Evolutionary conservation across 2,113 vertebrate genomes (phyloP).

Genomic region (Sturnus vulgaris): DNA sequence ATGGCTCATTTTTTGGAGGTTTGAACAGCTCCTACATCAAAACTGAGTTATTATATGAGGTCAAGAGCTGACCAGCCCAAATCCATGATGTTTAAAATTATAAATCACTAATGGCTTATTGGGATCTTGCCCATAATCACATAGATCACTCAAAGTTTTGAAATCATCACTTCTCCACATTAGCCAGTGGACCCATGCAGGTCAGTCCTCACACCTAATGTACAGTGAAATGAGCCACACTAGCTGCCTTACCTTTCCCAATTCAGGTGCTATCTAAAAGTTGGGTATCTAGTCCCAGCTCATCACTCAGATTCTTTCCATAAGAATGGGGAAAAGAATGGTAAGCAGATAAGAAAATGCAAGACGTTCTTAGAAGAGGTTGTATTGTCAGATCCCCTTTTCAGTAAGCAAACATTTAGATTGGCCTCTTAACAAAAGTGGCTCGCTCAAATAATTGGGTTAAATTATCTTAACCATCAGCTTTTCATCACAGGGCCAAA

Average conservation of each 20-base stretch:
- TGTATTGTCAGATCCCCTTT: background rate
- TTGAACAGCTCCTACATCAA: background rate
- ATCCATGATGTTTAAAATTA: background rate
- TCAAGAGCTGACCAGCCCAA: background rate
- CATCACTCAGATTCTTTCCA: background rate
- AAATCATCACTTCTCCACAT: background rate
- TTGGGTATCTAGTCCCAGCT: background rate
- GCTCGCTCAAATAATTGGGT: background rate
- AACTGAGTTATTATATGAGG: background rate
- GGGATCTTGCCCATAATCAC: background rate
- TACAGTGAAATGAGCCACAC: background rate
- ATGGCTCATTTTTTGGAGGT: background rate
- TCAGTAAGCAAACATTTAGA: background rate
- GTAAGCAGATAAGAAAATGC: background rate
- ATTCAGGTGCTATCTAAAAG: background rate
- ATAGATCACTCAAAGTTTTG: background rate
- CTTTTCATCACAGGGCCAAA: background rate
- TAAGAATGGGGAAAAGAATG: background rate
- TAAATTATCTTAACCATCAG: background rate
- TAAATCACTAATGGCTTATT: background rate
- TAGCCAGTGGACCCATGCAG: background rate
- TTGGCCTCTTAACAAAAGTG: background rate
- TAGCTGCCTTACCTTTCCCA: background rate
- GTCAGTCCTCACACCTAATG: background rate
- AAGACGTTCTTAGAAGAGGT: background rate